These are phyloP conservation scores for Tylochromis polylepis DNA, from an alignment of 2,113 vertebrate species.

Conservation along the genomic window DNA sequence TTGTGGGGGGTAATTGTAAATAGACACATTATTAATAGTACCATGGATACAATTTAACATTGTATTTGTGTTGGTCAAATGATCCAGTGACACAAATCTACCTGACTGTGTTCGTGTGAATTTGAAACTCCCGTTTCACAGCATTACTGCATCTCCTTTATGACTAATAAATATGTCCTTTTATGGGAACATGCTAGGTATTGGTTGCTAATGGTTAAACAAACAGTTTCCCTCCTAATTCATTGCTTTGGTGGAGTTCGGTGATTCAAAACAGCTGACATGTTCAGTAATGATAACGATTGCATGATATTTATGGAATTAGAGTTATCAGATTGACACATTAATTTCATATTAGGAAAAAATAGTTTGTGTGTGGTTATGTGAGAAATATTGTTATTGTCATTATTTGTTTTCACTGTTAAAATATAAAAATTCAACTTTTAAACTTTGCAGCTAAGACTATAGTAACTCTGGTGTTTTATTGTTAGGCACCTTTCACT, in stretches of 20 bases:
- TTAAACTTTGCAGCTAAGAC: not conserved
- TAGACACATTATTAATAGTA: not conserved
- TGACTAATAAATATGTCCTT: not conserved
- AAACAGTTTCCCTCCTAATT: not conserved
- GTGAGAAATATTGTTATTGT: not conserved
- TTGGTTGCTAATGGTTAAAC: conserved; percentile 37
- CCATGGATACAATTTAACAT: not conserved
- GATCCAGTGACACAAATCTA: not conserved
- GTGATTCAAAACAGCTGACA: not conserved
- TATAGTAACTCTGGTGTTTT: not conserved
- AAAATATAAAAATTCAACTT: not conserved
- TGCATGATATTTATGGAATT: not conserved
- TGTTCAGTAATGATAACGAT: not conserved
- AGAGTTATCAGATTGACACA: not conserved
- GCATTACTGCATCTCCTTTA: not conserved
- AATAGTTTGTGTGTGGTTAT: accelerated
- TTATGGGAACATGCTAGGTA: not conserved
- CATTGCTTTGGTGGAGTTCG: not conserved
- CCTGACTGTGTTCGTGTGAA: not conserved
- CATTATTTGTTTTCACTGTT: not conserved
- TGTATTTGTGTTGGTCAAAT: not conserved
- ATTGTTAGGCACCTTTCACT: not conserved
- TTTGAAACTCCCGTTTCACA: not conserved
- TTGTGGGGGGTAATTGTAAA: not conserved
- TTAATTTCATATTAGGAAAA: not conserved